These are phyloP conservation scores for Takifugu rubripes DNA, from an alignment of 2,797 vertebrate genomes.

Conservation along the genomic window DNA sequence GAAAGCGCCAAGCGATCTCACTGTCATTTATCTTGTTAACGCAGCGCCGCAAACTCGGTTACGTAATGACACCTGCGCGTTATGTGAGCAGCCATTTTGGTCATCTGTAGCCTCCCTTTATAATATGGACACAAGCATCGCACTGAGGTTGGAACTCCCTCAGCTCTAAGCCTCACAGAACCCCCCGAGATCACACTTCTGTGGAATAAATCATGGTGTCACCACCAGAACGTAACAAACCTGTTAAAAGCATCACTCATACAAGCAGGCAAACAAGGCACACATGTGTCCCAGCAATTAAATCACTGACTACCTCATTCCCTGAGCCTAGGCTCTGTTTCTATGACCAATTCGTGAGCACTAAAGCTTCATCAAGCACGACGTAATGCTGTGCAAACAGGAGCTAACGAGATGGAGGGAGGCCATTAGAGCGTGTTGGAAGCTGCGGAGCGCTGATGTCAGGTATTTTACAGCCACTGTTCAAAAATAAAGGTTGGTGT, in stretches of 20 bases:
- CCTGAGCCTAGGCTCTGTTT: constrained; percentile 53
- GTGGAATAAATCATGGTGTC: constrained; percentile 23
- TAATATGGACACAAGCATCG: constrained; percentile 28
- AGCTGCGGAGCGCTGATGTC: constrained; percentile 66
- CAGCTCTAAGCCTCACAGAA: constrained; percentile 9
- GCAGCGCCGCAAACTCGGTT: constrained; percentile 47
- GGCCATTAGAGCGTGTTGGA: constrained; percentile 69
- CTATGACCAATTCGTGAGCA: constrained; percentile 67
- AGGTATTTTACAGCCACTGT: constrained; percentile 60
- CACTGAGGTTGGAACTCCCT: constrained; percentile 11
- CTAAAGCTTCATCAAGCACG: constrained; percentile 61
- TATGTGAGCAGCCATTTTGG: constrained; percentile 47
- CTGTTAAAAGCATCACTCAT: constrained; percentile 41
- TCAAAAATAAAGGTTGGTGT: constrained; percentile 60
- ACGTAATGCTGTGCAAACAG: constrained; percentile 61
- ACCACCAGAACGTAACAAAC: constrained; percentile 28
- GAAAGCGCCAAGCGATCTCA: constrained; percentile 36
- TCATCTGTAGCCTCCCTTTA: constrained; percentile 46
- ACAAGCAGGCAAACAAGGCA: constrained; percentile 35
- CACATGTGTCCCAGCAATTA: constrained; percentile 56
- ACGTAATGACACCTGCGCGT: constrained; percentile 54
- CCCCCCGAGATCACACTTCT: constrained; percentile 20
- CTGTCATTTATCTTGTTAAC: constrained; percentile 59
- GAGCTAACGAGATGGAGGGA: constrained; percentile 49
- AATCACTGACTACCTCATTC: constrained; percentile 61